Evolutionary conservation across 2,797 vertebrate species (phyloP), one percentile per base, ranked within the genome.

Genomic region (Steatocranus sp.): DNA sequence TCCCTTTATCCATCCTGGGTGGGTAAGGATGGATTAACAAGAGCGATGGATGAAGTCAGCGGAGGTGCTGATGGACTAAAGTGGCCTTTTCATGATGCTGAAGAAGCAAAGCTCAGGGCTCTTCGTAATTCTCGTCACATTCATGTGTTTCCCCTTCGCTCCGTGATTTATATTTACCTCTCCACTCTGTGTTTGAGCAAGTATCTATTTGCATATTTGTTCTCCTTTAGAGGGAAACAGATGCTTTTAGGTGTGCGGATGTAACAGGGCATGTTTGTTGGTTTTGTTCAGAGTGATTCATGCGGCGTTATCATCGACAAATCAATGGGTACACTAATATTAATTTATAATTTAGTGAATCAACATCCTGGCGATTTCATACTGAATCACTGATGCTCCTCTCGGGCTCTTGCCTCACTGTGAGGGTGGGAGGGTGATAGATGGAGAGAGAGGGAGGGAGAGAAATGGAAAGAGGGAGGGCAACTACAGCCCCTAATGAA

Each of bases 311-410:
- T 91, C 79, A 63, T 89, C 32, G 54, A 74, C 83, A 86, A 90
- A 88, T 92, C 88, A 91, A 83, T 88, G 87, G 79, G 66, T 78
- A 83, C 76, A 48, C 78, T 82, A 83, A 61, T 76, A 82, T 86
- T 87, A 79, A 93, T 92, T 87, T 77, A 90, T 90, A 87, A 92
- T 93, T 92, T 81, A 88, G 86, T 88, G 80, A 93, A 92, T 92
- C 87, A 90, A 90, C 88, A 88, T 88, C 86, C 73, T 87, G 83
- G 58, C 12, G 79, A 89, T 90, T 93, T 92, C 86, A 81, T 49
- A 83, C 83, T 89, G 88, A 93, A 83, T 93, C 87, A 84, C 86
- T 58, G 85, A 89, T 87, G 87, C 54, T 81, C 66, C 7, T 46
- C 82, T 88, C 15, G 1, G 78, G 77, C 86, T 88, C 32, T 79